These are phyloP conservation scores for Pseudococcus jackbeardsleyi DNA, from an alignment of 2,888 invertebrate species.

Conservation along the genomic window DNA sequence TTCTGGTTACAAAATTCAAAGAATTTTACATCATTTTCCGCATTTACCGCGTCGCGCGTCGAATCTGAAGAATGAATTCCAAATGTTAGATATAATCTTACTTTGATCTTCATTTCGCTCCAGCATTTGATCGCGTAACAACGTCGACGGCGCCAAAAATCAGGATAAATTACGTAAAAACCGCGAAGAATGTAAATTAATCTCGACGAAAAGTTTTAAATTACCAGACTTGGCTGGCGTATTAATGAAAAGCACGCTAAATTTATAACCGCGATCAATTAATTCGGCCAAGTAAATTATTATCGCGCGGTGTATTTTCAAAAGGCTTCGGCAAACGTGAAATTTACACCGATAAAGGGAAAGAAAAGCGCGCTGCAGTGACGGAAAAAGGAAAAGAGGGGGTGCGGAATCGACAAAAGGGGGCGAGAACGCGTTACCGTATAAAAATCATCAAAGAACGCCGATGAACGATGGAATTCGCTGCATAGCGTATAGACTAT, in stretches of 20 bases:
- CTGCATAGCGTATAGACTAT: background rate
- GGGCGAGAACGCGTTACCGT: conserved; percentile 6
- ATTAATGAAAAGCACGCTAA: conserved; percentile 25
- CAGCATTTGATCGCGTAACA: too few species aligned
- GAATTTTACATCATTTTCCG: too few species aligned
- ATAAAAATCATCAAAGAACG: conserved; percentile 26
- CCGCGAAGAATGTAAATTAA: conserved; percentile 25
- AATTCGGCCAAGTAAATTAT: conserved; percentile 35
- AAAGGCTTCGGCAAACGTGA: background rate
- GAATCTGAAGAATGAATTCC: too few species aligned
- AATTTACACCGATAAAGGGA: background rate
- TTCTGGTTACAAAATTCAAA: too few species aligned
- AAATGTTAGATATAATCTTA: too few species aligned
- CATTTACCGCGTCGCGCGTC: too few species aligned
- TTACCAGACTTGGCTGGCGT: conserved; percentile 1
- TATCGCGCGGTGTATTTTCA: conserved; percentile 15
- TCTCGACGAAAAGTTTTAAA: conserved; percentile 7
- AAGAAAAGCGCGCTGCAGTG: background rate
- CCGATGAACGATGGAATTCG: conserved; percentile 12
- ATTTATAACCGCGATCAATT: conserved; percentile 34
- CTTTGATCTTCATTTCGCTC: too few species aligned
- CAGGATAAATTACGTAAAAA: background rate
- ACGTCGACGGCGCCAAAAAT: background rate
- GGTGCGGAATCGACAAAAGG: background rate
- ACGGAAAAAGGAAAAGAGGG: background rate